Conservation (phyloP, 2,888 invertebrate species). For the Digitonthophagus gazella region DNA sequence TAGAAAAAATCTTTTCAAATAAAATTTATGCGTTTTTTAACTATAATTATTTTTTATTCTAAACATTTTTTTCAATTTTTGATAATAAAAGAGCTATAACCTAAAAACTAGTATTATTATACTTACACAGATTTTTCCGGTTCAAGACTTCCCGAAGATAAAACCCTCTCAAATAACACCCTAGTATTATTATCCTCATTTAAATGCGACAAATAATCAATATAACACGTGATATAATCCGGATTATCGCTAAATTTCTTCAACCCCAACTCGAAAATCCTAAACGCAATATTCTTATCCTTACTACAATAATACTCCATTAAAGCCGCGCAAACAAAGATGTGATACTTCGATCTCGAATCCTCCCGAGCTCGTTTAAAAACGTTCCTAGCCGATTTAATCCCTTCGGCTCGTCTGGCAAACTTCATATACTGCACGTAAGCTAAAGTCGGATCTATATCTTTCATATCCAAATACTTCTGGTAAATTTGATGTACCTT, state of each 20-base stretch:
- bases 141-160: slow-evolving; percentile 88
- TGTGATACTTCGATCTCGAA: slow-evolving; percentile 78
- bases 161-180: slow-evolving; percentile 95
- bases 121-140: slow-evolving; percentile 86
- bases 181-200: slow-evolving; percentile 99
- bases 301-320: slow-evolving; percentile 99
- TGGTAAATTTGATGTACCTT: slow-evolving; percentile 97
- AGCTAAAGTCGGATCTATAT: slow-evolving; percentile 93
- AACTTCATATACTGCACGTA: slow-evolving; percentile 99
- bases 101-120: background rate
- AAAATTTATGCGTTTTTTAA: too few species aligned
- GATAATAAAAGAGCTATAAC: too few species aligned
- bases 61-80: too few species aligned
- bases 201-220: slow-evolving; percentile 95
- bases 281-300: slow-evolving; percentile 93
- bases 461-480: slow-evolving; percentile 81
- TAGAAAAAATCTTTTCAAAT: too few species aligned
- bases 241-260: slow-evolving; percentile 96
- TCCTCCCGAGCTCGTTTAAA: slow-evolving; percentile 97
- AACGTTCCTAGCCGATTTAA: slow-evolving; percentile 90
- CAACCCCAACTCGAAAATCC: slow-evolving; percentile 95
- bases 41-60: too few species aligned
- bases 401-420: slow-evolving; percentile 94
- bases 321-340: slow-evolving; percentile 93
- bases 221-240: slow-evolving; percentile 92